Percentiles rank a stretch among this genome's conserved stretches.
Conservation (phyloP, 1,140 invertebrate species). For the Bombus impatiens region DNA sequence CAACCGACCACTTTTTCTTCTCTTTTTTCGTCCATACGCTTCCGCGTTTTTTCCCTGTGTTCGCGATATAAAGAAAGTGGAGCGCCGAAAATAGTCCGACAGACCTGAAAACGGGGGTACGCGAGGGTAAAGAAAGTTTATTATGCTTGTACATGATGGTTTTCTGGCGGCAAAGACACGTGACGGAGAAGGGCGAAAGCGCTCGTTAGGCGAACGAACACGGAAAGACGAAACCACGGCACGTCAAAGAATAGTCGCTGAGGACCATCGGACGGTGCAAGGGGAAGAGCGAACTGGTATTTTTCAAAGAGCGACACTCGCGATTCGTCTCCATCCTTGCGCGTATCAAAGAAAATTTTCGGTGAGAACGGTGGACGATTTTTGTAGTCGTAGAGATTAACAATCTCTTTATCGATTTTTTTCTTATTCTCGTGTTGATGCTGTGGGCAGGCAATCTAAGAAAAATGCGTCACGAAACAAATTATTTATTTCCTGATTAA, state of each 20-base stretch:
- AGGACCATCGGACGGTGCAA: neutral
- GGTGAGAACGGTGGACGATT: no score
- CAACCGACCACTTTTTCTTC: neutral
- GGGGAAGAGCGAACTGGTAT: neutral
- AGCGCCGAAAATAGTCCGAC: slow-evolving; percentile 41
- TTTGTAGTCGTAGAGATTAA: no score
- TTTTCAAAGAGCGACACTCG: neutral
- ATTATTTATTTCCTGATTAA: no score
- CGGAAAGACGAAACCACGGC: neutral
- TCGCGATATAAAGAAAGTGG: slow-evolving; percentile 43
- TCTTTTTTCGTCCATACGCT: neutral
- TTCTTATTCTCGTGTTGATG: no score
- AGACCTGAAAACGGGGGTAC: slow-evolving; percentile 19
- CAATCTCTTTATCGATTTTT: no score
- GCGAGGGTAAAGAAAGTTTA: slow-evolving; percentile 45
- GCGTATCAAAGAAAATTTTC: neutral
- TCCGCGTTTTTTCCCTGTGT: neutral
- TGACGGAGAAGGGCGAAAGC: neutral
- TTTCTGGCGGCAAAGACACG: slow-evolving; percentile 12
- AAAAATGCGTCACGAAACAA: no score
- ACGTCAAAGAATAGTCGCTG: slow-evolving; percentile 3
- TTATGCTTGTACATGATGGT: slow-evolving; percentile 28
- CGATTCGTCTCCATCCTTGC: no score
- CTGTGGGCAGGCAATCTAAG: no score
- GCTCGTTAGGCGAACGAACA: slow-evolving; percentile 34